phyloP scores from a whole-genome alignment of 2,113 vertebrate genomes.

The Numenius arquata region DNA sequence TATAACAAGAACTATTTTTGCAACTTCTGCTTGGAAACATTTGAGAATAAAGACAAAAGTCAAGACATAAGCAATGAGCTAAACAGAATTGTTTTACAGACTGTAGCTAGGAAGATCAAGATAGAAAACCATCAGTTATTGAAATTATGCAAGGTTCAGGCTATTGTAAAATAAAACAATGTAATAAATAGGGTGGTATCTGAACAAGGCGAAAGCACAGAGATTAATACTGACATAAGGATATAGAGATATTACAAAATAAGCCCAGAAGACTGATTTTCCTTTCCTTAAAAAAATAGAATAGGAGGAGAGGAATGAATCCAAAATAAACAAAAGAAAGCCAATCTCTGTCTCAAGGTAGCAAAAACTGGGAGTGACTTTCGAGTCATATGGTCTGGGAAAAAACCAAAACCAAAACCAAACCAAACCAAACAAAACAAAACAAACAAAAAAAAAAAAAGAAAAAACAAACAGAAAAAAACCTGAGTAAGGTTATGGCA shows the following conservation, averaged over 20 bases:
- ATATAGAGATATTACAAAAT: neutral
- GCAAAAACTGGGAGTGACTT: neutral
- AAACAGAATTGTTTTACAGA: neutral
- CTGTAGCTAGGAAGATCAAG: neutral
- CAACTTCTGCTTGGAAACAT: neutral
- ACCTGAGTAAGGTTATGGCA: neutral
- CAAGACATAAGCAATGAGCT: neutral
- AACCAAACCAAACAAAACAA: too few relatives aligned
- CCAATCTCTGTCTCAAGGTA: neutral
- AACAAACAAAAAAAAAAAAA: neutral
- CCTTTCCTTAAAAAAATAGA: neutral
- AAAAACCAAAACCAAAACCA: too few relatives aligned
- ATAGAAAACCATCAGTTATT: neutral
- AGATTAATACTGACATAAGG: neutral
- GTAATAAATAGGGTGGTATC: neutral
- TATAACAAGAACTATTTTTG: neutral
- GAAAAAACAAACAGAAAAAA: neutral
- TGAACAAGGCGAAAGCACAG: neutral
- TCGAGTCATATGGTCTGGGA: neutral
- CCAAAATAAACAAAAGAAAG: neutral
- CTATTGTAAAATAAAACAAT: neutral
- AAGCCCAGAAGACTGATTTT: neutral
- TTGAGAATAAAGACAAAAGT: neutral
- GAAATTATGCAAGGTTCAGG: neutral
- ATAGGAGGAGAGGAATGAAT: neutral